Base-by-base conservation (phyloP, 2,888 invertebrate genomes). In the Cecidostiba fungosa region DNA sequence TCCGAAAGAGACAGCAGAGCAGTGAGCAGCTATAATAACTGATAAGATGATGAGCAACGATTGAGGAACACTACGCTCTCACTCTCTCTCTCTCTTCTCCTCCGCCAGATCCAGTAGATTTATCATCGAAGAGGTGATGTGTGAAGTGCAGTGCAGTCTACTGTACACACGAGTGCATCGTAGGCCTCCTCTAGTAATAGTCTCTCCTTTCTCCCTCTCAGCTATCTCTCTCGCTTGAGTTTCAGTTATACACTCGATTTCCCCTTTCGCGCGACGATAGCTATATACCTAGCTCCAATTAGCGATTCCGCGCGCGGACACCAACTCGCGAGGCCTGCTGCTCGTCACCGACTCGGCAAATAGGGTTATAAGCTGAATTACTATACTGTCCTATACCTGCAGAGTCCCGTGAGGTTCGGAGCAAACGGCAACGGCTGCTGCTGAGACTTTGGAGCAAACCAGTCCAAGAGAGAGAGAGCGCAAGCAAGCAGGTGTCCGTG, bases 401-500 rank as follows among this genome's bases (percentile, higher is more conserved):
- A 16, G 14, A 69, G 69, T 29, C 8, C 32, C 36, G 70, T 36
- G n/a, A 70, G 70, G n/a, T 36, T 59, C 36, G 32, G 32, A 10
- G 59, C 16, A 59, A 14, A 32, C 70, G 23, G 36, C 54, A 80
- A 59, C 80, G 80, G 80, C 54, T 32, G 54, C 8, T 19, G 70
- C 32, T 3, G 79, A 62, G n/a, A 43, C 43, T 3, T 77, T 3
- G 69, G 12, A 69, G n/a, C 47, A 2, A 36, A n/a, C 19, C 36
- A 77, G 16, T 1, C 54, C 50, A 32, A 4, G 54, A 77, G 59
- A 12, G 29, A 74, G 74, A 5, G 47, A 26, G 29, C 5, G 39
- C 16, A 43, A 54, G 76, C 59, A 87, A 88, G 88, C 89, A 89
- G 89, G 89, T 89, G 89, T 89, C 87, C 87, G 86, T 88, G 89